Evolutionary conservation across 2,888 invertebrate species (phyloP), one percentile per base, ranked within the genome.

Genomic region (Dusona sp.): DNA sequence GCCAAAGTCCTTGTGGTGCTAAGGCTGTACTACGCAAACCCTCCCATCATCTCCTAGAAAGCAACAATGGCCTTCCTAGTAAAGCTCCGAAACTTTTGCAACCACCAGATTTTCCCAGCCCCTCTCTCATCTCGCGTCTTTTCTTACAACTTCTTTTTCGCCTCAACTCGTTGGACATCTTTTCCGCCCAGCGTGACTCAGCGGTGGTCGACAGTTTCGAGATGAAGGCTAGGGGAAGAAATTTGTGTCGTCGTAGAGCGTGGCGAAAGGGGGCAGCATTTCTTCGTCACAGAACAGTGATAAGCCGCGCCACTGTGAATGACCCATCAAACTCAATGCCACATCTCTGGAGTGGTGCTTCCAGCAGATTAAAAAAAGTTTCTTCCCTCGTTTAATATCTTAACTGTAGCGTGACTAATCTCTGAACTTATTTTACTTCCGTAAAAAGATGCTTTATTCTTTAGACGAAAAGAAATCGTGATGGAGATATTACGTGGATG

Each of bases 141-240:
- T 57, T 81, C 68, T 79, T 72, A 42, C 61, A 19, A 48, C 25
- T 68, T 54, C 33, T 68, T 68, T 65, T 70, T 70, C 51, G 67
- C 80, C 51, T 84, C 73, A 74, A 84, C 84, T 61, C 73, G 77
- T 64, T 74, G 61, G 74, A 74, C 81, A 78, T 86, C 68, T 79
- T 86, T 81, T 81, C 68, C 84, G 74, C 78, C 74, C 75, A 79
- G 67, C 64, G 81, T 84, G 79, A 87, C 82, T 84, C 79, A 81
- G 67, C 84, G 45, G 38, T 45, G 51, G 33, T 54, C 36, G 36
- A 45, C 36, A 45, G 36, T 48, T 38, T 45, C n/a, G 61, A 57
- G 75, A 54, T 79, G 65, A 65, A 65, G 42, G 36, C 78, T 25
- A 51, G 45, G 54, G 81, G 54, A 57, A 38, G 54, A 78, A 45